A percentile compares a stretch with the other conserved stretches of the same genome.
These are phyloP conservation scores for Cosmia pyralina DNA, from an alignment of 2,888 invertebrate genomes.

Conservation along the genomic window DNA sequence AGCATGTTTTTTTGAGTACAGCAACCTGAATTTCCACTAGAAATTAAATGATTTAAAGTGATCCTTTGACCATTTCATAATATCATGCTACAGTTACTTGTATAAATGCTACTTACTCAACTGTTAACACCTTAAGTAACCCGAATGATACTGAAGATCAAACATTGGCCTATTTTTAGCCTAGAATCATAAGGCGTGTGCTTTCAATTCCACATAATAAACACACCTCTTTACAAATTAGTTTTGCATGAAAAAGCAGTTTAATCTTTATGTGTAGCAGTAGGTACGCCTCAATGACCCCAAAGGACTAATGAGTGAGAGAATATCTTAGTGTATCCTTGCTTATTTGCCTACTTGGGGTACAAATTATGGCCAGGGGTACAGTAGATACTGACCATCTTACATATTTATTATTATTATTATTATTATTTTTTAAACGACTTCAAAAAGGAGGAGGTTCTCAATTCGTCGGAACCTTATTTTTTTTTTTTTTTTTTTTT, in stretches of 20 bases:
- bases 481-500: too few species aligned
- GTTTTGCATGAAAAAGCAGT: neutral
- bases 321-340: neutral
- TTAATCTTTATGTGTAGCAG: neutral
- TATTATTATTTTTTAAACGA: too few species aligned
- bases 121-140: neutral
- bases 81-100: neutral
- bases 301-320: neutral
- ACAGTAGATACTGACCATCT: too few species aligned
- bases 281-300: too few species aligned
- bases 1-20: too few species aligned
- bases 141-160: conserved; percentile 9
- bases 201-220: neutral
- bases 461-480: too few species aligned
- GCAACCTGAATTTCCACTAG: neutral
- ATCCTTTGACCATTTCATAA: conserved; percentile 7
- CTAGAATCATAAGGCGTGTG: neutral
- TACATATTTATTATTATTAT: too few species aligned
- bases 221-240: conserved; percentile 10
- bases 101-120: neutral
- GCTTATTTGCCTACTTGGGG: too few species aligned
- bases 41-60: neutral
- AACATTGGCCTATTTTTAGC: conserved; percentile 21
- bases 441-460: too few species aligned
- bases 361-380: too few species aligned